These are phyloP conservation scores for Protobothrops flavoviridis DNA, from an alignment of 2,113 vertebrate species.

Conservation along the genomic window DNA sequence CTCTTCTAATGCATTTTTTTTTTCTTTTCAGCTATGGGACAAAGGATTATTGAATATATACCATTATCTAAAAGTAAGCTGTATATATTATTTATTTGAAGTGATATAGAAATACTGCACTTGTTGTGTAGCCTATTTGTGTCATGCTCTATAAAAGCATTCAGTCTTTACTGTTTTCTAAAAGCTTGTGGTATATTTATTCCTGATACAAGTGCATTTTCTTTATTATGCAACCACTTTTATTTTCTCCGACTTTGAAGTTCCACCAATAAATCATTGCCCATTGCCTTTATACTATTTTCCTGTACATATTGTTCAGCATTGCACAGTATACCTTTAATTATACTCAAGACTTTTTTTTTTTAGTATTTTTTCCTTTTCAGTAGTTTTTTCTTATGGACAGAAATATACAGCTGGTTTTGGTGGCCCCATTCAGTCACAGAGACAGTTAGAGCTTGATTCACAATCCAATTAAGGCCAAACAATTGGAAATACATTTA, in stretches of 20 bases:
- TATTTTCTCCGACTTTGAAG: slow-evolving; percentile 58
- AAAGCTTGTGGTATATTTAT: slow-evolving; percentile 66
- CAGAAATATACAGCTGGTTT: slow-evolving; percentile 22
- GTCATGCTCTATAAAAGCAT: slow-evolving; percentile 63
- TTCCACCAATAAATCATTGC: slow-evolving; percentile 47
- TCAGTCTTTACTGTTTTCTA: slow-evolving; percentile 61
- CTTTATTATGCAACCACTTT: slow-evolving; percentile 65
- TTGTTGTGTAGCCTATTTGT: slow-evolving; percentile 61
- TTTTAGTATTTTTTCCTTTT: slow-evolving; percentile 32
- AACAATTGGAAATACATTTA: background rate
- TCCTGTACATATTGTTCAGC: background rate
- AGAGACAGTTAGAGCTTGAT: background rate
- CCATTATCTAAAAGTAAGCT: slow-evolving; percentile 62
- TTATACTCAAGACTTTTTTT: background rate
- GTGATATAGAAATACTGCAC: slow-evolving; percentile 63
- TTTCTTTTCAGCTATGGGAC: slow-evolving; percentile 74
- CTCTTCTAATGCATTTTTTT: slow-evolving; percentile 68
- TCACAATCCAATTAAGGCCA: slow-evolving; percentile 1
- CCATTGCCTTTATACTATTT: background rate
- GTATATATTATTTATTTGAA: slow-evolving; percentile 71
- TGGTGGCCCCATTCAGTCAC: background rate
- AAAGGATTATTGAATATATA: slow-evolving; percentile 77
- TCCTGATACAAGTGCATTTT: slow-evolving; percentile 65
- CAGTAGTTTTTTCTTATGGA: slow-evolving; percentile 38
- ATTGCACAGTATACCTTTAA: slow-evolving; percentile 36